Evolutionary conservation across 2,113 vertebrate genomes (phyloP), one percentile per base, ranked within the genome.

Genomic region (Notothenia rossii): DNA sequence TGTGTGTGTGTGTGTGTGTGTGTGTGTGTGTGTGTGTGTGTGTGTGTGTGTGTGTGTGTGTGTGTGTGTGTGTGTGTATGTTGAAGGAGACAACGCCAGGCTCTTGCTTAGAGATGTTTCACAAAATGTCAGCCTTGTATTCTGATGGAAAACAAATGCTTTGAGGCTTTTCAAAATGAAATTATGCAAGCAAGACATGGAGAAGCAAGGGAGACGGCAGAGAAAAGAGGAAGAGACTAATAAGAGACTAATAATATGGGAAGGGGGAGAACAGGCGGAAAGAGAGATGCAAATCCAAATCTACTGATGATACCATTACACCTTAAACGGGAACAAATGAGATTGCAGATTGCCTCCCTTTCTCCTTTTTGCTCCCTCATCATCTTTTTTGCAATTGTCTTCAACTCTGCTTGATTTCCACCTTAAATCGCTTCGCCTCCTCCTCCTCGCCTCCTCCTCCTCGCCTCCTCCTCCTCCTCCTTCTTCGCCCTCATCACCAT

Each of bases 251-350:
- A 72, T 20, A 33, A 43, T 7, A 12, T 20, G n/a, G 29, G 56
- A 75, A 22, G 7, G 51, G 33, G 25, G 53, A 51, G 13, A 54
- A 65, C 1, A 62, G 83, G 63, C 59, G 73, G 53, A 43, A 46
- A 15, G 10, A 79, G 22, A 66, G 48, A 82, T 71, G 75, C 50
- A 68, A 71, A 72, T 77, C 63, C 68, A 67, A 64, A 54, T 64
- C 72, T 17, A 75, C 86, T 88, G 86, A 93, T 88, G 88, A 93
- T 79, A 74, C 81, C 71, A 85, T 94, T 90, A 92, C 69, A 77
- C 78, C 77, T 76, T 87, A 90, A 92, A 91, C 79, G 63, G 83
- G 88, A 87, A 92, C 86, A 92, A 89, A 93, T 93, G 71, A 90
- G 66, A 83, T 65, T 77, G 85, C 77, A 91, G 77, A 90, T 85